A percentile compares a stretch with the other conserved stretches of the same genome.
phyloP scores from a whole-genome alignment of 2,888 invertebrate species.

The Gerosis bhagava region DNA sequence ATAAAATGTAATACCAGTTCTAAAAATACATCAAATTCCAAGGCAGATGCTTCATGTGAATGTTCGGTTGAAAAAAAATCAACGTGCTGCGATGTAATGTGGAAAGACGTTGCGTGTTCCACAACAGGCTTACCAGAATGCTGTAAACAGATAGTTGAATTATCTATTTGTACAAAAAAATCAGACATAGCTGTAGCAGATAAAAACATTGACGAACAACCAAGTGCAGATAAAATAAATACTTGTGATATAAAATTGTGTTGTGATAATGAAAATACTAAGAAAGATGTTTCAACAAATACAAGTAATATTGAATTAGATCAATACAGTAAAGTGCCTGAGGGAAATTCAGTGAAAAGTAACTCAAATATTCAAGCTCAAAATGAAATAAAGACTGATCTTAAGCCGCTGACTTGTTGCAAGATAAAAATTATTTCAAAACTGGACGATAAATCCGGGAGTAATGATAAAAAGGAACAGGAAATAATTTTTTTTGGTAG shows the following conservation, averaged over 20 bases:
- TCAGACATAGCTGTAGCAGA: not conserved
- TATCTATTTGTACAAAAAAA: conserved; percentile 4
- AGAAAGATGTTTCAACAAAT: not conserved
- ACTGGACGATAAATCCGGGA: conserved; percentile 14
- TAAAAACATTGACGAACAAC: not conserved
- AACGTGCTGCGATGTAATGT: not conserved
- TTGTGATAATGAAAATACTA: too few species aligned
- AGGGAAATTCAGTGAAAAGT: not conserved
- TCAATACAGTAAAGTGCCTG: not conserved
- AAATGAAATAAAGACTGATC: not conserved
- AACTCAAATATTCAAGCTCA: not conserved
- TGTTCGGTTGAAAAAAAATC: not conserved
- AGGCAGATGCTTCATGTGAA: conserved; percentile 1
- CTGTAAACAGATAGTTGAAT: conserved; percentile 3
- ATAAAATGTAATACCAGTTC: not conserved
- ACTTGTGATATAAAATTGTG: too few species aligned
- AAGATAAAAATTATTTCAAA: conserved; percentile 33
- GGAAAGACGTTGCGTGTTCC: conserved; percentile 7
- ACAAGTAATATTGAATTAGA: conserved; percentile 2
- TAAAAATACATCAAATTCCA: too few species aligned
- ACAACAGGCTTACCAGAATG: conserved; percentile 1
- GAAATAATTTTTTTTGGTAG: conserved; percentile 27
- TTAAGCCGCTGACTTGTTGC: conserved; percentile 21
- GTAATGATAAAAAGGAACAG: conserved; percentile 8
- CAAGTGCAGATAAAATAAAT: too few species aligned